These are phyloP conservation scores for Mesembrinibis cayennensis DNA, from an alignment of 2,113 vertebrate genomes.

Conservation along the genomic window DNA sequence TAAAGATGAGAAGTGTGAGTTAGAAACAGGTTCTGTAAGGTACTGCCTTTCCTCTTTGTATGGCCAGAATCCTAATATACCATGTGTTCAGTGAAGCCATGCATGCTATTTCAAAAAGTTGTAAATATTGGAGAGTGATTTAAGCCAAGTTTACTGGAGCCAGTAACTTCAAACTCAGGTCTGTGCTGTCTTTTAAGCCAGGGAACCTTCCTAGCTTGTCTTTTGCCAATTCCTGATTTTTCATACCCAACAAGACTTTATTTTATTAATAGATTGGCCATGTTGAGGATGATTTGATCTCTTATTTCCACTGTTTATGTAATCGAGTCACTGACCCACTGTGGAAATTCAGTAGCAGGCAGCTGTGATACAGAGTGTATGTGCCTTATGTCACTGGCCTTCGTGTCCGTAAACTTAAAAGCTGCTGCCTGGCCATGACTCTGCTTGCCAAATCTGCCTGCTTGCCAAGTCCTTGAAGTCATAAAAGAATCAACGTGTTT, in stretches of 20 bases:
- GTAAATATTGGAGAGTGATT: not conserved
- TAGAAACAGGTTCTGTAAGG: not conserved
- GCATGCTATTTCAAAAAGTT: not conserved
- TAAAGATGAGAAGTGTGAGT: not conserved
- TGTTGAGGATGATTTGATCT: not conserved
- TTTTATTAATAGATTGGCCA: not conserved
- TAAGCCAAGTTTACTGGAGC: not conserved
- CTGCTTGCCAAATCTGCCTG: not conserved
- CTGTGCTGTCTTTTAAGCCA: not conserved
- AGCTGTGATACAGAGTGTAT: not conserved
- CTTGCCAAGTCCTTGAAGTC: constrained; percentile 1
- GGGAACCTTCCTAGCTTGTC: not conserved
- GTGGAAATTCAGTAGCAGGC: constrained; percentile 23
- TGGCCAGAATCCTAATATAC: not conserved
- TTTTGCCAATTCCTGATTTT: not conserved
- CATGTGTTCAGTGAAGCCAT: not conserved
- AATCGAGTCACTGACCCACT: constrained; percentile 21
- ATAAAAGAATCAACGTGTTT: not conserved
- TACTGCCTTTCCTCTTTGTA: not conserved
- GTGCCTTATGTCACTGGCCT: constrained; percentile 39
- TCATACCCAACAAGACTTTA: not conserved
- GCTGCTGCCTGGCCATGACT: not conserved
- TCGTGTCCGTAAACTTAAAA: constrained; percentile 27
- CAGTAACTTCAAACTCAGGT: not conserved
- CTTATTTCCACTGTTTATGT: constrained; percentile 15